Evolutionary conservation across 2,797 vertebrate species (phyloP), one percentile per base, ranked within the genome.

Genomic region (Buceros bicornis): DNA sequence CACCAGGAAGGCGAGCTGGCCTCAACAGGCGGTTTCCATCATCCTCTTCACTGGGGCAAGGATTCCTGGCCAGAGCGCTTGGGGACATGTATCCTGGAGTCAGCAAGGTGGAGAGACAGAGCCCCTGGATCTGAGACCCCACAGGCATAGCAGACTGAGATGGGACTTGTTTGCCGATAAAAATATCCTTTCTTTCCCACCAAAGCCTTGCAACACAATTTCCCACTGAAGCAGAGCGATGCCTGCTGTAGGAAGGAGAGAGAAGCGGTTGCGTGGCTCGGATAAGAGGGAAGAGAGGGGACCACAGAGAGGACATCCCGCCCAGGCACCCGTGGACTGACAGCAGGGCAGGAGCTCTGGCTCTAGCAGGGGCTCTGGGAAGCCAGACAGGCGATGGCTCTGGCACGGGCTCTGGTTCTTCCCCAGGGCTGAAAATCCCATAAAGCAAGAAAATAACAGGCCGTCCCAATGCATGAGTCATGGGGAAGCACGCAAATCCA

Each of bases 401-500:
- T 17, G 1, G 17, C 29, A 47, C 78, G n/a, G 28, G 48, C 57
- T 90, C 54, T 0, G 0, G 22, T 45, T 71, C 76, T 74, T 81
- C 65, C 76, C 58, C 26, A 35, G 53, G 79, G 85, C 53, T 91
- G 57, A 10, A 94, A 78, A 91, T 91, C 79, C 57, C 54, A 50
- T 18, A 40, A 56, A 67, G 20, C 33, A 81, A 50, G 85, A 80
- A 95, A 95, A 95, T 91, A 80, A 90, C 31, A 95, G 76, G 65
- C 33, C 47, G 33, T 45, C 15, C 50, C 43, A 28, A 25, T 0
- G 1, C 42, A 35, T 94, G 94, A 95, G 31, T 94, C 93, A 95
- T 0, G 0, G 28, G 50, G 53, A 17, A 43, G 22, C 25, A 83
- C 2, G 4, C 37, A 93, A 90, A 97, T 96, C 81, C 85, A 74